Evolutionary conservation across 2,797 vertebrate genomes (phyloP), one percentile per base, ranked within the genome.

Genomic region (Vespertilio murinus): DNA sequence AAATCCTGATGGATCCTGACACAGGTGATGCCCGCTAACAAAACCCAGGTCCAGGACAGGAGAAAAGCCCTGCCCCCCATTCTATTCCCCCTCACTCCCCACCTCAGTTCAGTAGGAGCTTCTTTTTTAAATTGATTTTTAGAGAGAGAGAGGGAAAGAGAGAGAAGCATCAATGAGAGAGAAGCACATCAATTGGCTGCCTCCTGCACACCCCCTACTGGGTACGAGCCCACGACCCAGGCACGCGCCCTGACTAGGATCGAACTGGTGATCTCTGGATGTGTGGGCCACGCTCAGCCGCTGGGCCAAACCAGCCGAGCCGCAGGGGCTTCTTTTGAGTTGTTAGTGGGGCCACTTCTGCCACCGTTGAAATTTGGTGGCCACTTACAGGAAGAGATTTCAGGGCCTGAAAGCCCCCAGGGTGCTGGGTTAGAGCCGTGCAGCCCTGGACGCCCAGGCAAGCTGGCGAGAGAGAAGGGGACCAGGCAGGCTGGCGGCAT

Each of bases 1-100:
- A 98, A 42, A 93, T 98, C 79, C 96, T 97, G 0, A 73, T 97
- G 0, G 97, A 97, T 0, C 0, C 98, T 2, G 98, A 97, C 0
- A 40, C 97, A 0, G 98, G 98, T 98, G 93, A 96, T 1, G 35
- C 45, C 64, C 18, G 75, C 33, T 18, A 42, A 38, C 18, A 25
- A 25, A 20, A 16, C 8, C 5, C 25, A 3, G 45, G 33, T 9
- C 28, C 59, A 8, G 64, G 38, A 83, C 23, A 14, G 22, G 38
- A 38, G 49, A 75, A 33, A 38, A 74, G n/a, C n/a, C 4, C 30
- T 4, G 1, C 7, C 56, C 5, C 5, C 54, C 52, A n/a, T 42
- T 9, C 8, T 1, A 10, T 22, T 11, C 56, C 25, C 23, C 25
- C 0, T 1, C 2, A 0, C 6, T 49, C 5, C 4, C 17, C 4